Evolutionary conservation across 2,797 vertebrate genomes (phyloP).

Genomic region (Garrulus glandarius): DNA sequence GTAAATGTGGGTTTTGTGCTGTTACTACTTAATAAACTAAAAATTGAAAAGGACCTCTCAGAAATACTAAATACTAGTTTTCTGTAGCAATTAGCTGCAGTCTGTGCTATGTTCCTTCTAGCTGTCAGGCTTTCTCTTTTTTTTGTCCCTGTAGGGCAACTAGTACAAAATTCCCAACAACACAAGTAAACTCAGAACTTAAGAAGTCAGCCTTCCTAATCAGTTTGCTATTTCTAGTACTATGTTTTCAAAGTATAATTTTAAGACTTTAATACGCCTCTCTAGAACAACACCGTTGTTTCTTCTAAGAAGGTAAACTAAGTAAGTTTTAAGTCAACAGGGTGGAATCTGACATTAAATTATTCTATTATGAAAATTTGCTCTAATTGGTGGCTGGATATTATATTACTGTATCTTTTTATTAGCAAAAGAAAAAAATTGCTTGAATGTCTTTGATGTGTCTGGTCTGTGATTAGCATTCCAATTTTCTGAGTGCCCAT

Average conservation of each 20-base stretch:
- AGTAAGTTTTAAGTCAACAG: neutral
- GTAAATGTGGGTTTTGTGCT: neutral
- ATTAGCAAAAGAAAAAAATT: neutral
- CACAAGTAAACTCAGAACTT: neutral
- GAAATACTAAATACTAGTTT: neutral
- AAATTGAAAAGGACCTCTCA: neutral
- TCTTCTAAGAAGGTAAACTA: neutral
- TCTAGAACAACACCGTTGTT: neutral
- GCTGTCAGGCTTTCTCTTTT: neutral
- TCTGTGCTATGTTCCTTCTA: neutral
- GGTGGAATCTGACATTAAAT: neutral
- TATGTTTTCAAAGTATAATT: neutral
- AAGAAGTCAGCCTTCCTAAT: neutral
- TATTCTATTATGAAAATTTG: neutral
- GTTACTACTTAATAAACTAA: neutral
- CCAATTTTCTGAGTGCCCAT: neutral
- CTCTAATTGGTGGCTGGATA: neutral
- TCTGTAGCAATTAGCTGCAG: neutral
- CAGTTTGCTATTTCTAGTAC: neutral
- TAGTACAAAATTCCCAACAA: neutral
- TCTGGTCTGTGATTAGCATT: neutral
- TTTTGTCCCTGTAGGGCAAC: neutral
- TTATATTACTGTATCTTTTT: neutral
- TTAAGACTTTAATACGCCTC: neutral
- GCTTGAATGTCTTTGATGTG: neutral